These are phyloP conservation scores for Pterocles orientalis DNA, from an alignment of 2,113 vertebrate genomes.

Conservation along the genomic window DNA sequence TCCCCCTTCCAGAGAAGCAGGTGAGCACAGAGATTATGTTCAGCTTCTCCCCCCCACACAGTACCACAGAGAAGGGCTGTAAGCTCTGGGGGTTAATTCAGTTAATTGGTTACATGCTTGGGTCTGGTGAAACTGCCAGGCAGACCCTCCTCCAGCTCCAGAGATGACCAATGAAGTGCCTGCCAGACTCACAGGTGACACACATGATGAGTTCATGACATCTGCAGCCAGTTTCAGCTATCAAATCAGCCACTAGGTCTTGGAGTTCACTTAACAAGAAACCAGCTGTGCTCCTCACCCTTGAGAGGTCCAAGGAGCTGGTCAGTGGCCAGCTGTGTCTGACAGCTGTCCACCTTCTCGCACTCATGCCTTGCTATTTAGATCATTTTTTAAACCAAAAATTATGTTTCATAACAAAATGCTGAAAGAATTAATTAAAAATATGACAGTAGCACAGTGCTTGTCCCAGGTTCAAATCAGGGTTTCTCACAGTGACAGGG, in stretches of 20 bases:
- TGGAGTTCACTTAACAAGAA: neutral
- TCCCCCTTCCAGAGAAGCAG: neutral
- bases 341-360: neutral
- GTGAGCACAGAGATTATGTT: neutral
- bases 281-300: neutral
- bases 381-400: neutral
- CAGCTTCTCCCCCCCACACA: neutral
- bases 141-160: neutral
- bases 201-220: rapidly evolving
- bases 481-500: neutral
- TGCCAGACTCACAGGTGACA: neutral
- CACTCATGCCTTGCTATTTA: neutral
- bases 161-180: neutral
- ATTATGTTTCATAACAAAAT: neutral
- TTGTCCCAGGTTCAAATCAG: neutral
- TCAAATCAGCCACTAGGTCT: neutral
- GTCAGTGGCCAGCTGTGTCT: neutral
- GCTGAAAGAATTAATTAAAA: neutral
- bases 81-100: neutral
- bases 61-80: neutral
- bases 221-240: neutral
- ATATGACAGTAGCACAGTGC: neutral
- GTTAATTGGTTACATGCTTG: rapidly evolving
- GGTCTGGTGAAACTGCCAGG: neutral
- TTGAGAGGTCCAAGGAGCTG: neutral